Evolutionary conservation across 2,113 vertebrate genomes (phyloP).

Genomic region (Solea solea): DNA sequence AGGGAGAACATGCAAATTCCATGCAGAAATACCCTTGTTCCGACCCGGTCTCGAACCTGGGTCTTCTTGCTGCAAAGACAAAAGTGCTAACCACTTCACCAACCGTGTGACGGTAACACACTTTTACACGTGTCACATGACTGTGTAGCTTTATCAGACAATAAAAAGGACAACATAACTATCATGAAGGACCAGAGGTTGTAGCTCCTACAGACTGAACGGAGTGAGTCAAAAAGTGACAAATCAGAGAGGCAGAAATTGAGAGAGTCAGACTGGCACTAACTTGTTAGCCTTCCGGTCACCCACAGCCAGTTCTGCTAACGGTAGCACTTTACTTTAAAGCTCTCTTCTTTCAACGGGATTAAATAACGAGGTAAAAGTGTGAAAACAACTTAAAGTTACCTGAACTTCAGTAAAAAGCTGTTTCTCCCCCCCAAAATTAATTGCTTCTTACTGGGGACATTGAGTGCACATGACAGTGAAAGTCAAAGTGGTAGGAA

Average conservation of each 20-base stretch:
- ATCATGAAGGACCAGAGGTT: constrained; percentile 49
- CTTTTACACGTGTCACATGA: background rate
- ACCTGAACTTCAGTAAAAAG: constrained; percentile 74
- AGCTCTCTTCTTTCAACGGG: constrained; percentile 73
- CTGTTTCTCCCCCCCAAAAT: constrained; percentile 68
- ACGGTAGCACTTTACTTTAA: constrained; percentile 83
- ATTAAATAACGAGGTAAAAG: constrained; percentile 77
- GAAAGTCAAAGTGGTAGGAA: constrained; percentile 79
- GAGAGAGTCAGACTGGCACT: constrained; percentile 44
- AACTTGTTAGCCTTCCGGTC: constrained; percentile 81
- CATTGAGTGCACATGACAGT: constrained; percentile 79
- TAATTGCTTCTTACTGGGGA: constrained; percentile 83
- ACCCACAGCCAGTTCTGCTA: constrained; percentile 76
- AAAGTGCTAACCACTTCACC: too few relatives aligned
- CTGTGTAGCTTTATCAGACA: constrained; percentile 10
- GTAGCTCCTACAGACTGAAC: constrained; percentile 8
- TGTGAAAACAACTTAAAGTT: constrained; percentile 78
- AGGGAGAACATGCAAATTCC: too few relatives aligned
- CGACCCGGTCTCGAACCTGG: too few relatives aligned
- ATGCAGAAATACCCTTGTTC: too few relatives aligned
- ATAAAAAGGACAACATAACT: constrained; percentile 19
- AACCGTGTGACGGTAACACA: constrained; percentile 9
- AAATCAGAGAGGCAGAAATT: constrained; percentile 29
- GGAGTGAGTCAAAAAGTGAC: constrained; percentile 19
- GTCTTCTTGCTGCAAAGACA: too few relatives aligned